Evolutionary conservation across 2,888 invertebrate species (phyloP), one percentile per base, ranked within the genome.

Genomic region (Pyrrhia umbra): DNA sequence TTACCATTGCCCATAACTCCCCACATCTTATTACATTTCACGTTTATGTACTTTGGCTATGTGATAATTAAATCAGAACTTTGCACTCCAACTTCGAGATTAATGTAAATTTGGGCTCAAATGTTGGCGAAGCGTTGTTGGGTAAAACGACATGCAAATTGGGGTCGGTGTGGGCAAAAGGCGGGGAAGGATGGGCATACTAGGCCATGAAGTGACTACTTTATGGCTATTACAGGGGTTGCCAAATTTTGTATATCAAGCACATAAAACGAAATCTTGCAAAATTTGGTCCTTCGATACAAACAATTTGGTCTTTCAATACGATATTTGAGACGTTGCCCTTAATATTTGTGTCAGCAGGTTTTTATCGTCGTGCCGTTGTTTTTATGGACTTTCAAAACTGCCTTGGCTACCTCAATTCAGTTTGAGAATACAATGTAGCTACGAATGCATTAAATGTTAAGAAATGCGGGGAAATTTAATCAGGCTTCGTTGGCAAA

Each of bases 11-110:
- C 37, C 56, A 47, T 30, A 66, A 34, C 27, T 37, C 49, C 8
- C 18, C 16, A 15, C 39, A 43, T 57, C 46, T 54, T 60, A 50
- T 74, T 43, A 77, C 34, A 63, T 40, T 10, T 27, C 39, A 57
- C 16, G 42, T 60, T 55, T 55, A 46, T 47, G 34, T 57, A 58
- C 57, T 56, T 30, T 20, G 6, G 46, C 21, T 54, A 56, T 50
- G 51, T 61, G 57, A 64, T 77, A 78, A 75, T 75, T 65, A 54
- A 69, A 75, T 68, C 52, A 20, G n/a, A 75, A 59, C 45, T 77
- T 61, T 10, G 23, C 46, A 55, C 62, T 45, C 20, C 6, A 47
- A 47, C 37, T 61, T 70, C 6, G 20, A 40, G 42, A 40, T n/a
- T 63, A 70, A 71, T 71, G 71, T 70, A 49, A 75, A 71, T 71